Base-by-base conservation (phyloP, 2,797 vertebrate species). In the Pelodytes ibericus region DNA sequence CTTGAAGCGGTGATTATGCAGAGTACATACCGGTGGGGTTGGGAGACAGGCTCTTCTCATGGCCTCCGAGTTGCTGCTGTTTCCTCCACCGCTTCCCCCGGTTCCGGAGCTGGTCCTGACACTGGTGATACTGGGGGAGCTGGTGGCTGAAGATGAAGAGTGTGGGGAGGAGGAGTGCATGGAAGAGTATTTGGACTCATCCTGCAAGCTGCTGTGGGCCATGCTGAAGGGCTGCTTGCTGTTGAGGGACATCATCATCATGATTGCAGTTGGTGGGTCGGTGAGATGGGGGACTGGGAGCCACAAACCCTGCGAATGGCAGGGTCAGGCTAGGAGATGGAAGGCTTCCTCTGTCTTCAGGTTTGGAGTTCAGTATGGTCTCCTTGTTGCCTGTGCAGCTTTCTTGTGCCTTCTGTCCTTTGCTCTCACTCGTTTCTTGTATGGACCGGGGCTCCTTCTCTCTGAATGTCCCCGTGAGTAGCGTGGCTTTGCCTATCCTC, bases 171-270 rank as follows among this genome's bases (percentile, higher is more conserved):
- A 94, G 74, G 93, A 93, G 88, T 96, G 95, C 88, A 96, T 88
- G 15, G 90, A 89, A 74, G 95, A 95, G 84, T 96, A 98, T 88
- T 98, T 98, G 87, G 92, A 88, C 81, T 98, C 96, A 4, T 73
- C 64, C 86, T 95, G 90, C 90, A 97, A 90, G 93, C 93, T 92
- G 88, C 86, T 81, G 88, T 97, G 95, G 30, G 94, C 93, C 96
- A 97, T 94, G 84, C 92, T 89, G 85, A 98, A 98, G 75, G 91
- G 90, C 93, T 98, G 96, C 95, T 98, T 98, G 91, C 91, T 93
- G 92, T 95, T 94, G 91, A 97, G 94, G 86, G 97, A 97, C 96
- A 98, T 98, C 95, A 98, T 98, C 96, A 97, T 98, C 87, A 93
- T 97, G 90, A 89, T 94, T 77, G 89, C 86, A 87, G 90, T 86